These are phyloP conservation scores for Neopelma chrysocephalum DNA, from an alignment of 2,797 vertebrate species.

Conservation along the genomic window DNA sequence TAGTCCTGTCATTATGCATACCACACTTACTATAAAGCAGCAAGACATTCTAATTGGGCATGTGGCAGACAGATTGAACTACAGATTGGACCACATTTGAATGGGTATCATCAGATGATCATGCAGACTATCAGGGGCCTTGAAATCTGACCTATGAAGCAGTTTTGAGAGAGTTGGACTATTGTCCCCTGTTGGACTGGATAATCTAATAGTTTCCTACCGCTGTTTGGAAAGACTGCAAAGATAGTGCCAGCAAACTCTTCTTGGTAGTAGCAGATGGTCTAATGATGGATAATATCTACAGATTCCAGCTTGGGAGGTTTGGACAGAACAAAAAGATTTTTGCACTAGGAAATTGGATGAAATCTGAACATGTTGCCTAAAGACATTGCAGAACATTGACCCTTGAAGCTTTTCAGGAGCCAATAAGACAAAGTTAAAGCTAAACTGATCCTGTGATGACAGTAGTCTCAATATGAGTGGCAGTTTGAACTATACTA, in stretches of 20 bases:
- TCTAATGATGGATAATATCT: neutral
- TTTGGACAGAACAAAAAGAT: neutral
- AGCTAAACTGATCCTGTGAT: neutral
- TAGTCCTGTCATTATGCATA: neutral
- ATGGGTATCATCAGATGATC: neutral
- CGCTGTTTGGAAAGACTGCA: neutral
- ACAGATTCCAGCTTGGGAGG: neutral
- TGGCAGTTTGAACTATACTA: neutral
- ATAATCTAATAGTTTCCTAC: neutral
- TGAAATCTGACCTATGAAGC: neutral
- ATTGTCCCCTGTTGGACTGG: neutral
- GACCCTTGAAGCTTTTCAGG: neutral
- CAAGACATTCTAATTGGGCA: neutral
- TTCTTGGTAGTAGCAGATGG: neutral
- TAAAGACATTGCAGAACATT: neutral
- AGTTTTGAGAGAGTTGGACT: neutral
- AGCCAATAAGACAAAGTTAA: neutral
- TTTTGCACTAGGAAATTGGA: neutral
- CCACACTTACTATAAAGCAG: accelerated
- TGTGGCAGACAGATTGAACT: neutral
- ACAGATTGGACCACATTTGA: neutral
- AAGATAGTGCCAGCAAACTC: neutral
- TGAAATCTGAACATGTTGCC: neutral
- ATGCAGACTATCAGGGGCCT: neutral
- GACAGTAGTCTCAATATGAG: neutral